A percentile compares a stretch with the other conserved stretches of the same genome.
phyloP scores from a whole-genome alignment of 2,888 invertebrate species.

The Drosophila mulleri region DNA sequence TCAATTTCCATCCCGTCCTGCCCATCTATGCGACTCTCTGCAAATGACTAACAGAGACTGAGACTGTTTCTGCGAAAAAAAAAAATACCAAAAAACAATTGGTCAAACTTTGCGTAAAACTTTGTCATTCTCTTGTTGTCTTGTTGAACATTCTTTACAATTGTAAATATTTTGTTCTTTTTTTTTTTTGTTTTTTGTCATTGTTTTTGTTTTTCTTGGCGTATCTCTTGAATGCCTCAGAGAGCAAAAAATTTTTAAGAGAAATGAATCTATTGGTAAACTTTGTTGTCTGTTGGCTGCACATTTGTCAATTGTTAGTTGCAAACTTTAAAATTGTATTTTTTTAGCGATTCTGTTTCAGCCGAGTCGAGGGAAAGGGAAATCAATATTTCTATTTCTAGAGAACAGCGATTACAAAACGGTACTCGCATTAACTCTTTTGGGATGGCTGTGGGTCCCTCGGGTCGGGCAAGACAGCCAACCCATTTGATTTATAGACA shows the following conservation, averaged over 20 bases:
- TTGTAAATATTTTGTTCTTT: not conserved
- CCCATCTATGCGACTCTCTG: not conserved
- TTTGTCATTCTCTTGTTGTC: constrained; percentile 5
- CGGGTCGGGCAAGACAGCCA: not conserved
- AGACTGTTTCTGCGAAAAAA: not conserved
- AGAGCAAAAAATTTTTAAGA: not conserved
- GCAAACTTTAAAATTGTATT: constrained; percentile 8
- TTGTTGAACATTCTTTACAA: constrained; percentile 3
- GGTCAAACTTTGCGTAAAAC: constrained; percentile 19
- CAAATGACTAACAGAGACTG: constrained; percentile 3
- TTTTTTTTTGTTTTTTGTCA: no score
- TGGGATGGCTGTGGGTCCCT: constrained; percentile 4
- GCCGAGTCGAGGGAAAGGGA: not conserved
- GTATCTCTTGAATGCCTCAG: not conserved
- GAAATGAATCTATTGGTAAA: not conserved
- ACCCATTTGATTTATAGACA: constrained; percentile 56
- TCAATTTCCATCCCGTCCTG: constrained; percentile 33
- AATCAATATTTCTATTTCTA: constrained; percentile 23
- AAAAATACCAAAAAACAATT: constrained; percentile 2
- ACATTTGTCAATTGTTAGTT: constrained; percentile 12
- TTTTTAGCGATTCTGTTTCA: constrained; percentile 10
- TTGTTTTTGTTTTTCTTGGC: not conserved
- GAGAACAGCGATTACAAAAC: constrained; percentile 4
- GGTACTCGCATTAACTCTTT: constrained; percentile 6
- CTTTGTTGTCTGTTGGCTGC: not conserved